Conservation (phyloP, 2,888 invertebrate genomes). For the Drosophila nigritarsus region DNA sequence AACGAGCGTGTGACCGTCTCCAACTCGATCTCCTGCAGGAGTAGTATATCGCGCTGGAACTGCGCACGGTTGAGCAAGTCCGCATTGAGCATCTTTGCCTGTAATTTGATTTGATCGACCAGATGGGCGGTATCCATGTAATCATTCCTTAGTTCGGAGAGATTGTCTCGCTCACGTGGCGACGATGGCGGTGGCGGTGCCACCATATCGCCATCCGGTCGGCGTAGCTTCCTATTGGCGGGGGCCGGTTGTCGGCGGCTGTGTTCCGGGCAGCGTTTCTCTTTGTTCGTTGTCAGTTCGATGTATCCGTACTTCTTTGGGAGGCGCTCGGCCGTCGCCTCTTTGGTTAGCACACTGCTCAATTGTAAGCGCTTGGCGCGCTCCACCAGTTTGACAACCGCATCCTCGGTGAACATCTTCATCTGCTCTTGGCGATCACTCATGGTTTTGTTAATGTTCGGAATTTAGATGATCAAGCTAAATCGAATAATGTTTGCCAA, state of each 20-base stretch:
- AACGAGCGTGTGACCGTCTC: slow-evolving; percentile 39
- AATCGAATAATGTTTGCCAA: not conserved
- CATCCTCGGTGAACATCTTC: slow-evolving; percentile 25
- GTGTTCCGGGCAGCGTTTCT: not conserved
- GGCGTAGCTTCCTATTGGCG: slow-evolving; percentile 28
- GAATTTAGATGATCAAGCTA: not conserved
- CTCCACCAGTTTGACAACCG: slow-evolving; percentile 44
- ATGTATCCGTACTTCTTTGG: not conserved
- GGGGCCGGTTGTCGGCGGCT: not conserved
- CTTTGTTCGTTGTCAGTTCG: no score
- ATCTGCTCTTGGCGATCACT: slow-evolving; percentile 24
- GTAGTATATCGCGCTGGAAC: slow-evolving; percentile 42
- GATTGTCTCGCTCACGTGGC: slow-evolving; percentile 42
- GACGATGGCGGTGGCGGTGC: slow-evolving; percentile 55
- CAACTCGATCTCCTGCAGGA: slow-evolving; percentile 56
- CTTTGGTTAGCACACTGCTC: slow-evolving; percentile 20
- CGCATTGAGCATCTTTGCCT: slow-evolving; percentile 44
- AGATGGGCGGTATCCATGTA: slow-evolving; percentile 39
- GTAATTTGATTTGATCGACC: slow-evolving; percentile 38
- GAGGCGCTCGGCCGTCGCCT: not conserved
- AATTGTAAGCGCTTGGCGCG: slow-evolving; percentile 50
- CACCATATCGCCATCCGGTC: slow-evolving; percentile 19
- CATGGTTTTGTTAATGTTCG: slow-evolving; percentile 16
- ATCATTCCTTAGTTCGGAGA: slow-evolving; percentile 38
- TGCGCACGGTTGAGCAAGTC: slow-evolving; percentile 38